These are phyloP conservation scores for Notamacropus eugenii DNA, from an alignment of 2,797 vertebrate genomes.

Conservation along the genomic window DNA sequence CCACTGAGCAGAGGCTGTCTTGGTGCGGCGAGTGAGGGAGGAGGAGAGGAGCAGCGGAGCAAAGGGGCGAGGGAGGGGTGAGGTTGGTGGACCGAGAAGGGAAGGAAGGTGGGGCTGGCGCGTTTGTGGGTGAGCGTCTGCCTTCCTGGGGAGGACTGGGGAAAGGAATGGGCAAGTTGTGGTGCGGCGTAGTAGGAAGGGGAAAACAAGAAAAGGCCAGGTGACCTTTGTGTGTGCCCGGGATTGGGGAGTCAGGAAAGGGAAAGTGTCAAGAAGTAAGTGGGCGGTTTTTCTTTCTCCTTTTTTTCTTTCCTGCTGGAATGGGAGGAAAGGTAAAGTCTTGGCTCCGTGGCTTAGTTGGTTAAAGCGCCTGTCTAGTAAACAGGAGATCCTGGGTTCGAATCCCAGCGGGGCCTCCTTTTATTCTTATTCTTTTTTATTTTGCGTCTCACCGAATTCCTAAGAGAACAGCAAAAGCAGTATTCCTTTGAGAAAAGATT, in stretches of 20 bases:
- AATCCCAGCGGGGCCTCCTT: not conserved
- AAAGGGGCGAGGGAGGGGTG: not conserved
- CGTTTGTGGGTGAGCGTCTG: not conserved
- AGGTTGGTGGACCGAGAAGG: not conserved
- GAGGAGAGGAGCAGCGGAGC: not conserved
- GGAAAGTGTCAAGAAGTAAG: not conserved
- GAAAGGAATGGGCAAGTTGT: not conserved
- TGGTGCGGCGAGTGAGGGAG: not conserved
- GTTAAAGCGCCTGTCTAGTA: not conserved
- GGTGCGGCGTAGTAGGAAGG: too few species aligned
- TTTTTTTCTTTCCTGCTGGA: not conserved
- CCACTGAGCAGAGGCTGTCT: not conserved
- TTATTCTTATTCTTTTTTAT: too few species aligned
- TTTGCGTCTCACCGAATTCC: not conserved
- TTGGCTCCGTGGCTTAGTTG: not conserved
- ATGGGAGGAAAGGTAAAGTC: not conserved
- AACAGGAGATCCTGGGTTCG: not conserved
- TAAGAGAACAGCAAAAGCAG: not conserved
- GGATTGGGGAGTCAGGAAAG: not conserved
- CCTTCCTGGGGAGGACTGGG: too few species aligned
- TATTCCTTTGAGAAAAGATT: not conserved
- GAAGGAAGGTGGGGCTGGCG: not conserved
- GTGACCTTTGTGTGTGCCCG: fast-evolving
- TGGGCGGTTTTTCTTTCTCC: not conserved
- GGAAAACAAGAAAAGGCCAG: not conserved